Evolutionary conservation across 2,113 vertebrate species (phyloP).

Genomic region (Macrotis lagotis): DNA sequence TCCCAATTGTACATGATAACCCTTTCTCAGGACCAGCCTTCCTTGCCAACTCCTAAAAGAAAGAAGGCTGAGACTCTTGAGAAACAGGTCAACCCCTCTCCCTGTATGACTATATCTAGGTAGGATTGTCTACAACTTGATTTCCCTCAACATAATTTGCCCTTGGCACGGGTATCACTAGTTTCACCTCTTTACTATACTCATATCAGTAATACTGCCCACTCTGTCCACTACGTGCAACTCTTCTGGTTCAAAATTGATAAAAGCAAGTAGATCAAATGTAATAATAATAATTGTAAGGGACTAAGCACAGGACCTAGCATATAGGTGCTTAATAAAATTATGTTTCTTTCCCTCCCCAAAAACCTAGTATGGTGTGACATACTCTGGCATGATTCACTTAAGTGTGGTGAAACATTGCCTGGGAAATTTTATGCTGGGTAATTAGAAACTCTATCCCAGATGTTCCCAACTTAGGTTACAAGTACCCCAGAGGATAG

Average conservation of each 20-base stretch:
- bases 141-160: neutral
- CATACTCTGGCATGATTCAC: neutral
- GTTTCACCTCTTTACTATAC: neutral
- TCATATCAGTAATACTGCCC: neutral
- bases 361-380: neutral
- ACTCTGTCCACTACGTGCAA: neutral
- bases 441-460: neutral
- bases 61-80: neutral
- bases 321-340: neutral
- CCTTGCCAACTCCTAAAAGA: neutral
- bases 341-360: neutral
- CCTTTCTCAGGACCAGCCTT: neutral
- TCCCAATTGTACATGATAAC: neutral
- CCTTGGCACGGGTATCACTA: neutral
- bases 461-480: neutral
- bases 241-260: slow-evolving; percentile 4
- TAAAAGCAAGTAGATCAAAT: neutral
- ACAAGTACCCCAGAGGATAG: neutral
- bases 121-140: neutral
- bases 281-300: neutral
- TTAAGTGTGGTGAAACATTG: neutral
- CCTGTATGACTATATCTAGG: neutral
- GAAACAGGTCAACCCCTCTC: neutral
- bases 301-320: neutral
- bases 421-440: neutral